These are phyloP conservation scores for Pungitius pungitius DNA, from an alignment of 2,113 vertebrate genomes.

Conservation along the genomic window DNA sequence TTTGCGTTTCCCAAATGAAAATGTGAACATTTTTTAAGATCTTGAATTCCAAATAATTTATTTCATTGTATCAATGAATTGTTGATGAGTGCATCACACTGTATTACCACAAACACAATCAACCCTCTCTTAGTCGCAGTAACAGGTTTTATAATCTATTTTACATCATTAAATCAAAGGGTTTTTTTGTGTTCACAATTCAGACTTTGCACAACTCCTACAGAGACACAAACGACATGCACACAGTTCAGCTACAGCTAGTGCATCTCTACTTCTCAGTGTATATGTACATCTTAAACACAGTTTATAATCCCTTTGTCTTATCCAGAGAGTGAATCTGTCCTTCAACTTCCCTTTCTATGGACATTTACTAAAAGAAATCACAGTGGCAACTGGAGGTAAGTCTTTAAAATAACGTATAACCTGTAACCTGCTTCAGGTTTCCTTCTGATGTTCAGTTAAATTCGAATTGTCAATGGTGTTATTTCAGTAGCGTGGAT, in stretches of 20 bases:
- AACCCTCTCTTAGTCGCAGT: neutral
- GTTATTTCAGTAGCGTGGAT: neutral
- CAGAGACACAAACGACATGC: too few species aligned
- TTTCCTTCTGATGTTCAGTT: neutral
- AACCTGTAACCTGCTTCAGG: neutral
- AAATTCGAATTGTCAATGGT: neutral
- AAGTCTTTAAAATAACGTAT: conserved; percentile 66
- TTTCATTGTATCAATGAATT: neutral
- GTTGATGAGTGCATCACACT: neutral
- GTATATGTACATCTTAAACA: neutral
- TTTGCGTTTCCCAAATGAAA: neutral
- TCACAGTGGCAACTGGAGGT: conserved; percentile 95
- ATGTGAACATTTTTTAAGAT: neutral
- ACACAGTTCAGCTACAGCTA: too few species aligned
- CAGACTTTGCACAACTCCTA: too few species aligned
- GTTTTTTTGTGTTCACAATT: neutral
- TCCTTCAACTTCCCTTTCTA: conserved; percentile 98
- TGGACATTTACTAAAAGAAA: conserved; percentile 91
- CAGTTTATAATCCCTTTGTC: neutral
- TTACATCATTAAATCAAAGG: neutral
- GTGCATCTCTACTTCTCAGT: neutral
- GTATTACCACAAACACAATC: neutral
- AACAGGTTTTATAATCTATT: neutral
- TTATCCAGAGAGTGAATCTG: conserved; percentile 92
- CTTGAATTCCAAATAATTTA: neutral